Base-by-base conservation (phyloP, 1,140 invertebrate genomes). In the Drosophila ogumai region DNA sequence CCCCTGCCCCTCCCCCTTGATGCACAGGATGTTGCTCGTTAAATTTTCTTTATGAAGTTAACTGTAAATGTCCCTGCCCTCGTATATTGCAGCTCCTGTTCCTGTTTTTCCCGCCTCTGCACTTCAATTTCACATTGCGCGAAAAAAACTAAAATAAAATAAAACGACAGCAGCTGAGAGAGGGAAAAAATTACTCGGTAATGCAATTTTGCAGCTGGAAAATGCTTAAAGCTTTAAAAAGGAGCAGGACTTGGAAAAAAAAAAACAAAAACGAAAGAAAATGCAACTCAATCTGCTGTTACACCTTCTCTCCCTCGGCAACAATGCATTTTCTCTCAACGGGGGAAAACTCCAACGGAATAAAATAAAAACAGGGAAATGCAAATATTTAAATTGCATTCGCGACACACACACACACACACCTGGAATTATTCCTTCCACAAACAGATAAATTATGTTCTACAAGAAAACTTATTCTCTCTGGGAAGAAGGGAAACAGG, bases 21-120 rank as follows among this genome's bases (percentile, higher is more conserved):
- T 80, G 84, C 72, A 79, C 84, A 87, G 84, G 84, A 87, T 87
- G 84, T 88, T 87, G 84, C 84, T 87, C 84, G 84, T 87, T 87
- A 87, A 87, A 87, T 87, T 87, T 87, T 87, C 84, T 87, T 87
- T 87, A 87, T 87, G 84, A 88, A 87, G 84, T 87, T 88, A 87
- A 87, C 84, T 87, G 84, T 87, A 87, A 88, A 82, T 87, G 82
- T 86, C 74, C 79, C 69, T 72, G 54, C 52, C 47, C 46, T 47
- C 69, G 69, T 72, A 59, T 72, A 72, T 59, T 25, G 44, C 34
- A 56, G 64, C 43, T 77, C 55, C 76, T 63, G 68, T 86, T 66
- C 77, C 55, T 71, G 44, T 47, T 59, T 47, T 57, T 56, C 36
- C 63, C 36, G 68, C 6, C 17, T 12, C 25, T 65, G 40, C 38